phyloP scores from a whole-genome alignment of 2,888 invertebrate genomes.

The Lycia hirtaria region DNA sequence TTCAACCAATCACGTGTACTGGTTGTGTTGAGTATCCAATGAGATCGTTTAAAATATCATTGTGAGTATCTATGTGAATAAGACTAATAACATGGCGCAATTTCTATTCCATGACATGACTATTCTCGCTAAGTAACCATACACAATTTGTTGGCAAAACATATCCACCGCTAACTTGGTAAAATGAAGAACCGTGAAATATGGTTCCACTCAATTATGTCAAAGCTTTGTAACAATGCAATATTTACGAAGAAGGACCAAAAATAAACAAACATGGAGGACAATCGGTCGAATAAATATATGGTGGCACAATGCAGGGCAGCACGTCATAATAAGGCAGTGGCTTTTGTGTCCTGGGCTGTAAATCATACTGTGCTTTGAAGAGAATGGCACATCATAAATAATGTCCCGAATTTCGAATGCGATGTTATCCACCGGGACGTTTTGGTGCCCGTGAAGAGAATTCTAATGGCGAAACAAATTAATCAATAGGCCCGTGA shows the following conservation, averaged over 20 bases:
- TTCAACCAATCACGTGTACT: constrained; percentile 42
- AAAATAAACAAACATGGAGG: constrained; percentile 82
- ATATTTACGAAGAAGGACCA: constrained; percentile 79
- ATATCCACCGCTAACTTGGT: constrained; percentile 54
- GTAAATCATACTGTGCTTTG: constrained; percentile 84
- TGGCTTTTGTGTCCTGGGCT: constrained; percentile 77
- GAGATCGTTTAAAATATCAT: no score
- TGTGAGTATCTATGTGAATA: constrained; percentile 3
- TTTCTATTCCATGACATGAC: background rate
- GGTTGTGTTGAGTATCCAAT: no score
- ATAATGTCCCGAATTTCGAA: constrained; percentile 75
- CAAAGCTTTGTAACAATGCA: constrained; percentile 72
- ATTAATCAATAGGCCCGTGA: constrained; percentile 77
- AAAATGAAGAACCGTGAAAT: constrained; percentile 79
- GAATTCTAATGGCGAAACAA: constrained; percentile 78
- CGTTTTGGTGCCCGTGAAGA: constrained; percentile 70
- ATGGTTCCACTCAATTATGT: constrained; percentile 70
- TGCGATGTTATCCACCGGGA: constrained; percentile 68
- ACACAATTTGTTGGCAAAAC: constrained; percentile 61
- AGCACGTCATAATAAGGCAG: constrained; percentile 83
- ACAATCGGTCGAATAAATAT: constrained; percentile 78
- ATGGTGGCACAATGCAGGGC: constrained; percentile 79
- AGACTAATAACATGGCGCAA: background rate
- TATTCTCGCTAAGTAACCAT: constrained; percentile 23
- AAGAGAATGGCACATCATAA: constrained; percentile 82